A percentile compares a stretch with the other conserved stretches of the same genome.
Evolutionary conservation across 2,113 vertebrate genomes (phyloP).

Genomic region (Malurus alboscapulatus): DNA sequence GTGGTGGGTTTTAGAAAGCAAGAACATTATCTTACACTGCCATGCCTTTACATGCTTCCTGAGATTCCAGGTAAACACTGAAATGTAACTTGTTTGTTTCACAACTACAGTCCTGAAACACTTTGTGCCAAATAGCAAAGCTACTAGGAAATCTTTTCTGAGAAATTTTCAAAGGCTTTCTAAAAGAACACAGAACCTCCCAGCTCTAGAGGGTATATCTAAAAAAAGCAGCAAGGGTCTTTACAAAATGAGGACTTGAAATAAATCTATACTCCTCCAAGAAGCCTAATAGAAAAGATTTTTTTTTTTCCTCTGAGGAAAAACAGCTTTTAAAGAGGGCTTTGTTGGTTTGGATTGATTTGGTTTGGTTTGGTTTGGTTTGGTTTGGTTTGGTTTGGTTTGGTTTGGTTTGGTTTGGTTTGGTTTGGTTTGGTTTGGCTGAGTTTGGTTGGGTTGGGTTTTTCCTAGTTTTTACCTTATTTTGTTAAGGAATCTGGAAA

Average conservation of each 20-base stretch:
- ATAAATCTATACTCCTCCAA: background rate
- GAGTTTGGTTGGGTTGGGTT: background rate
- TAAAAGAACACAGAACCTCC: background rate
- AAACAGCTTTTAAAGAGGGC: background rate
- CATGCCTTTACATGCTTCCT: background rate
- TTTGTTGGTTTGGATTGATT: background rate
- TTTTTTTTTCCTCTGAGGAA: background rate
- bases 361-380: background rate
- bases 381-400: background rate
- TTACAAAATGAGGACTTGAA: background rate
- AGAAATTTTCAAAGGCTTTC: slow-evolving; percentile 4
- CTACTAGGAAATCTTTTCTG: background rate
- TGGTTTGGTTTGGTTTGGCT: background rate
- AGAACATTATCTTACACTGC: background rate
- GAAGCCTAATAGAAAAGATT: background rate
- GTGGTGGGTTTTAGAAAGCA: background rate
- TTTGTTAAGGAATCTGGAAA: background rate
- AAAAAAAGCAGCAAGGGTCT: background rate
- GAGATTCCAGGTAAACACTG: background rate
- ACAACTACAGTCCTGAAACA: background rate
- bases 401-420: too few species aligned
- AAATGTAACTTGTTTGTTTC: background rate
- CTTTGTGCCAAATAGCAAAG: background rate
- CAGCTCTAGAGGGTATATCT: background rate
- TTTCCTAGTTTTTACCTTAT: background rate